phyloP scores from a whole-genome alignment of 2,113 vertebrate genomes.

The Osmerus eperlanus region DNA sequence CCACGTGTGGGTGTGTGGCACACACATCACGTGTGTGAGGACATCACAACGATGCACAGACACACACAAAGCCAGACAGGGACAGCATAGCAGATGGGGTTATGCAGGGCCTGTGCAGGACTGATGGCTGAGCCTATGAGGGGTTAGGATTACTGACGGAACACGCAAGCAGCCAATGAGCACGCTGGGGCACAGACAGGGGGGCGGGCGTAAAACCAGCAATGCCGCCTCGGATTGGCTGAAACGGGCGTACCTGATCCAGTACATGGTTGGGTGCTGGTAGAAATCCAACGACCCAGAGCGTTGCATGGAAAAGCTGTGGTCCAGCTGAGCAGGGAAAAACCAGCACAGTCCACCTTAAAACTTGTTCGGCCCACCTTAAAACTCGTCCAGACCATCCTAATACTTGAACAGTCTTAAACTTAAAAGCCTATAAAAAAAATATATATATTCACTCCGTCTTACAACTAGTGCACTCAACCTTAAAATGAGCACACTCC shows the following conservation, averaged over 20 bases:
- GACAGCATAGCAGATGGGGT: neutral
- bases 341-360: constrained; percentile 43
- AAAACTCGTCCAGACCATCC: neutral
- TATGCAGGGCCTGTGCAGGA: too few relatives aligned
- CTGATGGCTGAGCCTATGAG: neutral
- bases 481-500: too few relatives aligned
- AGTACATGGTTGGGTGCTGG: constrained; percentile 99
- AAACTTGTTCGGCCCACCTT: neutral
- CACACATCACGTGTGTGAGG: neutral
- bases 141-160: constrained; percentile 20
- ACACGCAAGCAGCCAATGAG: constrained; percentile 39
- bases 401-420: neutral
- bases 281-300: constrained; percentile 99
- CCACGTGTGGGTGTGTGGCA: neutral
- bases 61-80: neutral
- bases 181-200: constrained; percentile 21
- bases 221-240: constrained; percentile 5
- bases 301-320: constrained; percentile 99
- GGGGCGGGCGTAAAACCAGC: constrained; percentile 10
- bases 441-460: too few relatives aligned
- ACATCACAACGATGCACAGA: neutral
- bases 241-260: constrained; percentile 98
- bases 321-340: constrained; percentile 98
- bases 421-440: too few relatives aligned
- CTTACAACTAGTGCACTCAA: too few relatives aligned